phyloP scores from a whole-genome alignment of 2,888 invertebrate species.

The Merodon equestris region DNA sequence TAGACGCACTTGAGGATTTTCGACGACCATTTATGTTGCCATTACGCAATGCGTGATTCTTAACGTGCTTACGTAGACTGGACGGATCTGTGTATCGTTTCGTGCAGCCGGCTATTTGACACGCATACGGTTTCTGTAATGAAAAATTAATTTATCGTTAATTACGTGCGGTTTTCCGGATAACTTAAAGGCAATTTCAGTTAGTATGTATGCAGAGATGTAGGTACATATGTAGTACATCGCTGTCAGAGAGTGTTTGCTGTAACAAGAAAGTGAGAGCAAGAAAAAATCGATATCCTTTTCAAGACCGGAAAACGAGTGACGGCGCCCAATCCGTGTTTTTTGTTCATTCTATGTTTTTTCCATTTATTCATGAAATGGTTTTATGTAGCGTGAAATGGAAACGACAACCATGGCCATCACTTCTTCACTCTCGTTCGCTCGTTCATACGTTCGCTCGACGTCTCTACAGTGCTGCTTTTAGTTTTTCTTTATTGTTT shows the following conservation, averaged over 20 bases:
- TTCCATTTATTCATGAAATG: slow-evolving; percentile 53
- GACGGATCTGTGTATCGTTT: slow-evolving; percentile 97
- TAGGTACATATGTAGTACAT: too few relatives aligned
- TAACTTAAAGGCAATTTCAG: too few relatives aligned
- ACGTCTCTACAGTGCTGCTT: too few relatives aligned
- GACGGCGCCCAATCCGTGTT: slow-evolving; percentile 43
- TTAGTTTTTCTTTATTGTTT: slow-evolving; percentile 38
- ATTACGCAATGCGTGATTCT: slow-evolving; percentile 83
- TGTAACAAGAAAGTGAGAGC: background rate
- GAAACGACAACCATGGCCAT: slow-evolving; percentile 54
- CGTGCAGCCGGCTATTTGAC: slow-evolving; percentile 90
- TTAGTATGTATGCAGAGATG: too few relatives aligned
- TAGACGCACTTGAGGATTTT: slow-evolving; percentile 74
- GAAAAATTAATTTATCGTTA: background rate
- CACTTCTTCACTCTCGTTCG: slow-evolving; percentile 21
- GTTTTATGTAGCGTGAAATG: slow-evolving; percentile 66
- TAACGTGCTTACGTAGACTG: slow-evolving; percentile 94
- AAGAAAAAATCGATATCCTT: slow-evolving; percentile 16
- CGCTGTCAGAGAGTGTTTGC: too few relatives aligned
- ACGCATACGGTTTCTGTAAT: slow-evolving; percentile 93
- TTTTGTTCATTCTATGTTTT: slow-evolving; percentile 22
- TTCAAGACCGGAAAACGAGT: slow-evolving; percentile 41
- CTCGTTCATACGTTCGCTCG: too few relatives aligned
- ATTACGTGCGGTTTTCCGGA: too few relatives aligned
- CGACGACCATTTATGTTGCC: slow-evolving; percentile 75